Base-by-base conservation (phyloP, 2,113 vertebrate species). In the Notothenia coriiceps region DNA sequence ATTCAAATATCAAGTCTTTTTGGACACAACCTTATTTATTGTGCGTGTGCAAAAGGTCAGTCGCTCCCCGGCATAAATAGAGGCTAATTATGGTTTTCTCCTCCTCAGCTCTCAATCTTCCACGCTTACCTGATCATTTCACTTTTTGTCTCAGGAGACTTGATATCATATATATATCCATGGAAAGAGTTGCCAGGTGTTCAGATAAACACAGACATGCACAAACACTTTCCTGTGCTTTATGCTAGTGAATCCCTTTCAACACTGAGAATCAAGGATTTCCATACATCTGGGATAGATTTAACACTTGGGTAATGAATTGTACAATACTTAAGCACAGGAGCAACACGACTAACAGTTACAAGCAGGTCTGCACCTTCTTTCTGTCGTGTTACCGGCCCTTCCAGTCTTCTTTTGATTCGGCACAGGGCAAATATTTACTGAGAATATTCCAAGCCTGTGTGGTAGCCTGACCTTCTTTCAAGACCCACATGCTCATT, bases 11-110 rank as follows among this genome's bases (percentile, higher is more conserved):
- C 65, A 68, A 73, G 73, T 75, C 69, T 22, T 82, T 46, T 79
- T 82, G 72, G 66, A n/a, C 59, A 33, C 18, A 77, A 63, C 63
- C 78, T 68, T 77, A 78, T 86, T 77, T 70, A 71, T 83, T 20
- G 20, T 84, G 44, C 72, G 64, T 70, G 61, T 74, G 22, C 61
- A 83, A 85, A 40, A 85, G 82, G 85, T 86, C 79, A 85, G 67
- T 46, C 11, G 60, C 20, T 68, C 51, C 8, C 61, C 17, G 50
- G 60, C 54, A 79, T 77, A 63, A 72, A 83, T 40, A 40, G 51
- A 73, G 51, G 57, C 63, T 66, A 59, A 77, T 63, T 47, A 62
- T 13, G 7, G 47, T 13, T 56, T 3, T 11, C 66, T 72, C 44
- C 67, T 61, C 59, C 55, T 81, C 57, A 67, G 70, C 74, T 67